Conservation (phyloP, 2,888 invertebrate species). For the Plebejus melissa region DNA sequence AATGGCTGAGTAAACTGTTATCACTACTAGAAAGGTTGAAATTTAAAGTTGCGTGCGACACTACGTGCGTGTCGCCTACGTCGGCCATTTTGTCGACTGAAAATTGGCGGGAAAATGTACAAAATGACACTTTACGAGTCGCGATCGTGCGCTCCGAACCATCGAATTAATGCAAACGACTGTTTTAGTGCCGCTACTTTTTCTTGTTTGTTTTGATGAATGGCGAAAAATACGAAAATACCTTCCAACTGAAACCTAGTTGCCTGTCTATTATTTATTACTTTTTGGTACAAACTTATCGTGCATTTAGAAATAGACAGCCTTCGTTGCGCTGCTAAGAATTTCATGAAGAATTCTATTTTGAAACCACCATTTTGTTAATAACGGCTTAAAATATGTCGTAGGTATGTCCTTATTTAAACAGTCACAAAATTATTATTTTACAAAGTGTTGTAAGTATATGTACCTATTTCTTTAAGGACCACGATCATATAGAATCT, state of each 20-base stretch:
- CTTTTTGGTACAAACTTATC: background rate
- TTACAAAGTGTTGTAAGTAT: no score
- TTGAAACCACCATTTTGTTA: slow-evolving; percentile 5
- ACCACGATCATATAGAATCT: background rate
- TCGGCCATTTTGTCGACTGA: slow-evolving; percentile 67
- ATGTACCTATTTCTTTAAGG: background rate
- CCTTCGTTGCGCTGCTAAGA: background rate
- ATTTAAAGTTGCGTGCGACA: slow-evolving; percentile 49
- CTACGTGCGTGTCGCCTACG: slow-evolving; percentile 56
- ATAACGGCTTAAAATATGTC: no score
- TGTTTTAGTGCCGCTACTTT: slow-evolving; percentile 22
- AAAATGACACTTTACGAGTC: slow-evolving; percentile 63
- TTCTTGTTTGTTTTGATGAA: slow-evolving; percentile 24
- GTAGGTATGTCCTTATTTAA: background rate
- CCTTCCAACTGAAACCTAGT: background rate
- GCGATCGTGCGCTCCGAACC: slow-evolving; percentile 40
- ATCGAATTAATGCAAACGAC: slow-evolving; percentile 35
- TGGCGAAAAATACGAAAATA: slow-evolving; percentile 27
- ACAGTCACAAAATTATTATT: background rate
- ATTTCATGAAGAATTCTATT: background rate
- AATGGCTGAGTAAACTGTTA: slow-evolving; percentile 30
- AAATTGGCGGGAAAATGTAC: slow-evolving; percentile 73
- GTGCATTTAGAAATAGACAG: slow-evolving; percentile 14
- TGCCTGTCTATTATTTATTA: background rate
- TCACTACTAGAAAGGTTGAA: slow-evolving; percentile 26